phyloP scores from a whole-genome alignment of 2,113 vertebrate species.

The Neopipo cinnamomea region DNA sequence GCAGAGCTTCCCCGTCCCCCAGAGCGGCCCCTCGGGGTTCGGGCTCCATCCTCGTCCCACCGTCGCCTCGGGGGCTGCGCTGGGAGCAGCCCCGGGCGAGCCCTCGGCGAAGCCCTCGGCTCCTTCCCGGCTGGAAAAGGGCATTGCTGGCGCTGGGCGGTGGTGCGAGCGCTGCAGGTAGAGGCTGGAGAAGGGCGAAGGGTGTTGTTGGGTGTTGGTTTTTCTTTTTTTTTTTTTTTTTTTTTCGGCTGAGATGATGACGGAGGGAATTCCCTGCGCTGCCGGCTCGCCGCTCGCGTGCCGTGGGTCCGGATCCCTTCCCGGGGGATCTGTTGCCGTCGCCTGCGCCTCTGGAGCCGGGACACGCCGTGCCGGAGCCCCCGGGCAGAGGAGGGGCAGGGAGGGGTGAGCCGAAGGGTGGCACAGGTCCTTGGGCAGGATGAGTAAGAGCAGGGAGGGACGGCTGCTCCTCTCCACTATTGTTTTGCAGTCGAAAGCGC shows the following conservation, averaged over 20 bases:
- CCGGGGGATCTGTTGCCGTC: neutral
- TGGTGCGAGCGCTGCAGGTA: slow-evolving; percentile 11
- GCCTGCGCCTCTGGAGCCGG: accelerated
- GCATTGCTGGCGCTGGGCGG: neutral
- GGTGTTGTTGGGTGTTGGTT: neutral
- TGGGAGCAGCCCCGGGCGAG: neutral
- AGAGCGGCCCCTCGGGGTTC: neutral
- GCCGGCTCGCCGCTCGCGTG: neutral
- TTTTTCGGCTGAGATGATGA: neutral
- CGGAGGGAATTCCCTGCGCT: slow-evolving; percentile 48
- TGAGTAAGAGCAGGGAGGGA: slow-evolving; percentile 49
- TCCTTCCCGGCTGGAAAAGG: neutral
- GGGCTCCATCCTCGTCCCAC: neutral
- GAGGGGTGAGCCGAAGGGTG: neutral
- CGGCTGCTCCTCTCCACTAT: slow-evolving; percentile 37
- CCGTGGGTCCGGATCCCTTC: neutral
- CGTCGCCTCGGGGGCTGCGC: neutral
- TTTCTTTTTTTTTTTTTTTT: neutral
- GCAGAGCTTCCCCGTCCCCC: neutral
- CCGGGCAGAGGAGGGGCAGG: neutral
- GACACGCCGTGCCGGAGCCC: neutral
- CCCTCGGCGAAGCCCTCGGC: neutral
- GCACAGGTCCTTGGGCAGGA: neutral
- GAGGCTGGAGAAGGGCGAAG: neutral
- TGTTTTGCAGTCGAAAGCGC: neutral